phyloP scores from a whole-genome alignment of 2,797 vertebrate genomes.

The Rhincodon typus region DNA sequence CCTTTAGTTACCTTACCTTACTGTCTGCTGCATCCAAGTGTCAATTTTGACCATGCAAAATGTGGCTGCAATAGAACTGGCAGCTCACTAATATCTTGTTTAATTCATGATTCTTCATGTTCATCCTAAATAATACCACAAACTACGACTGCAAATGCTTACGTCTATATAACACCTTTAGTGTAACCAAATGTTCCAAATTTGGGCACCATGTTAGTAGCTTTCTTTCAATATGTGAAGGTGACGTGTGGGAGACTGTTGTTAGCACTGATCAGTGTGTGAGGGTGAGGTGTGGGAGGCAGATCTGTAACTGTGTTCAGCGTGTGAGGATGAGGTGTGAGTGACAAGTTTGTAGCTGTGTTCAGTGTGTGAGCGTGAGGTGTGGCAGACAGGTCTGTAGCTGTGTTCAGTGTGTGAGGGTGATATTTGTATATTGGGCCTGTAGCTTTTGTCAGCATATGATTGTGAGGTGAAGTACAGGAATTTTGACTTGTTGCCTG shows the following conservation, averaged over 20 bases:
- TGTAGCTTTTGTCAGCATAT: too few relatives aligned
- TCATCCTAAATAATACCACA: background rate
- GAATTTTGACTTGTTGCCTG: background rate
- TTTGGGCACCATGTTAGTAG: too few relatives aligned
- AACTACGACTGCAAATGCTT: too few relatives aligned
- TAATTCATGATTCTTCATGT: background rate
- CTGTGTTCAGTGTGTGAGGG: background rate
- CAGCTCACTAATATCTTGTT: background rate
- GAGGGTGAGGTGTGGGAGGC: too few relatives aligned
- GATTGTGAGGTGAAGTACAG: background rate
- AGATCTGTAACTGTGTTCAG: too few relatives aligned
- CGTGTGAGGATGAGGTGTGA: too few relatives aligned
- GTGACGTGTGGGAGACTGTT: too few relatives aligned
- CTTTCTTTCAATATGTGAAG: too few relatives aligned
- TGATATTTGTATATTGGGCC: background rate
- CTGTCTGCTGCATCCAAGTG: background rate
- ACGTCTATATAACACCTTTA: too few relatives aligned
- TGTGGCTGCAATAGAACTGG: background rate
- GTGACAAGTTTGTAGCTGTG: background rate
- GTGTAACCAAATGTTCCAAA: too few relatives aligned
- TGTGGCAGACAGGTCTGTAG: background rate
- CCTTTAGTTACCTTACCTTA: background rate
- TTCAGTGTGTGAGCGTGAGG: background rate
- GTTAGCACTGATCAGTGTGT: too few relatives aligned
- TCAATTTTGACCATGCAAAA: background rate